Base-by-base conservation (phyloP, 2,113 vertebrate genomes). In the Phaethon lepturus region DNA sequence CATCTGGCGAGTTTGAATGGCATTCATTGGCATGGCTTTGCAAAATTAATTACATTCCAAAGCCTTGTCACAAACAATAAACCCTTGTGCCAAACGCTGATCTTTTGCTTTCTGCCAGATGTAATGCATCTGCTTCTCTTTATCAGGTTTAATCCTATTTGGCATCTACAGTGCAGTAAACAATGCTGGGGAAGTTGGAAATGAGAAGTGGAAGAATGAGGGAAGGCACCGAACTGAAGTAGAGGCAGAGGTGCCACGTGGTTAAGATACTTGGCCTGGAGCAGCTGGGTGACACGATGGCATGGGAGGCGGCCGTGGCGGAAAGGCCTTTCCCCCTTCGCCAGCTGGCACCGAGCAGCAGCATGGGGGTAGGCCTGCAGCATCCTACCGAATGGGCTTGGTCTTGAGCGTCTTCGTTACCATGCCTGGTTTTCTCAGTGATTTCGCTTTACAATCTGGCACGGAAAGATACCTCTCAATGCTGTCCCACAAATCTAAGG, bases 1-100 rank as follows among this genome's bases (percentile, higher is more conserved):
- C 89, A 97, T 97, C 97, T 98, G 90, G 76, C 84, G 92, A 93
- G 62, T 95, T 74, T 96, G 95, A 97, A 93, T 94, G 94, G 72
- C 92, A 94, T 90, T 97, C 95, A 69, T 38, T 97, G 94, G 95
- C 94, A 94, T 26, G 4, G 80, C 58, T 85, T 96, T 97, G 85
- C 85, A 97, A 97, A 97, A 95, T 97, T 97, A 97, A 98, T 98
- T 98, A 93, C 90, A 96, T 96, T 86, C 90, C 92, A 94, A 76
- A 96, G 90, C 73, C 87, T 97, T 95, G 68, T 94, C 86, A 93
- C 93, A 97, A 98, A 98, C 97, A 98, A 95, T 95, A 96, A 94
- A 89, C 88, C 75, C 72, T 80, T 82, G 92, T 94, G 95, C 88
- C 94, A 97, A 97, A 94, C 0, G 52, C 85, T 94, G 92, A 88